Evolutionary conservation across 2,113 vertebrate genomes (phyloP).

Genomic region (Cygnus atratus): DNA sequence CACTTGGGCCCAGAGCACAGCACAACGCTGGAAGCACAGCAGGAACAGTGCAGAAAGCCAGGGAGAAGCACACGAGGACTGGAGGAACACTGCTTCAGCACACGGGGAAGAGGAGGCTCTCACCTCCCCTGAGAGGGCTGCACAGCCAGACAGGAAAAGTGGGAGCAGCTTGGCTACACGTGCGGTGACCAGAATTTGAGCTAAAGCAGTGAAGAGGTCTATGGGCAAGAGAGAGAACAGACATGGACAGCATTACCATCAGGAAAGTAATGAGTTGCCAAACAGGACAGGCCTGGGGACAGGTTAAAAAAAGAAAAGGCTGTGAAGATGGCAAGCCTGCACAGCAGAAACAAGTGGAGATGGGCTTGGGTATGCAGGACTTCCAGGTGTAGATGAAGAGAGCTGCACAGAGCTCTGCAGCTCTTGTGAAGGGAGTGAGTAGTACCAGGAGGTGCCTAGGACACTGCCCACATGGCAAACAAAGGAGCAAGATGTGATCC

Average conservation of each 20-base stretch:
- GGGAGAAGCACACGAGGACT: neutral
- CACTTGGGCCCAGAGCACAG: rapidly evolving
- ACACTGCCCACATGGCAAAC: neutral
- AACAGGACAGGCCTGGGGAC: neutral
- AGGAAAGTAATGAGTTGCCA: neutral
- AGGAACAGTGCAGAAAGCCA: neutral
- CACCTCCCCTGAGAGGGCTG: neutral
- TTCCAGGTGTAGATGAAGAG: neutral
- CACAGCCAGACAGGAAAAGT: neutral
- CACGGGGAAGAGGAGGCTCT: neutral
- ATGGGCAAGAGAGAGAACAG: neutral
- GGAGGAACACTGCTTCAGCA: neutral
- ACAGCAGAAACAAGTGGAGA: neutral
- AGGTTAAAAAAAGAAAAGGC: neutral
- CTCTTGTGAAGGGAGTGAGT: neutral
- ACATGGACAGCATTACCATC: neutral
- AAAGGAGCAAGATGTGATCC: neutral
- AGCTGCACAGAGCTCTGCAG: neutral
- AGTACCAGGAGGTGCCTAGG: neutral
- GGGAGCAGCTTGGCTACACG: neutral
- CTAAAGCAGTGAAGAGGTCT: neutral
- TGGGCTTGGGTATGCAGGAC: neutral
- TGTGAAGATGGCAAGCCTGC: neutral
- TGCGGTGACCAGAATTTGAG: neutral
- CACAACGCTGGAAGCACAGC: neutral